Percentiles rank a stretch among this genome's conserved stretches.
These are phyloP conservation scores for Pterocles burchelli DNA, from an alignment of 2,113 vertebrate genomes.

Conservation along the genomic window DNA sequence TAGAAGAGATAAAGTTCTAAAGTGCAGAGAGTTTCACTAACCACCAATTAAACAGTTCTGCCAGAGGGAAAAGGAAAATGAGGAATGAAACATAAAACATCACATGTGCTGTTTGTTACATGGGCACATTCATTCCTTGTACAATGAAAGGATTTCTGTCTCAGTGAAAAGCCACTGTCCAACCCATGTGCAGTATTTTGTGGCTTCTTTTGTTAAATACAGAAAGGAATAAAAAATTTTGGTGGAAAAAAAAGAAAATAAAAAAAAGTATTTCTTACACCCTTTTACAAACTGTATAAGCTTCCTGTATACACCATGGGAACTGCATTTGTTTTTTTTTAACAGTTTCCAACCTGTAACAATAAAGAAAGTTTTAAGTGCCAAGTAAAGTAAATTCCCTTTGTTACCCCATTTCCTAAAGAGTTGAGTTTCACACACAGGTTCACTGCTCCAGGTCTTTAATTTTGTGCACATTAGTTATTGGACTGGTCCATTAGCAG, in stretches of 20 bases:
- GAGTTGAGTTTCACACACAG: neutral
- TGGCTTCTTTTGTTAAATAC: neutral
- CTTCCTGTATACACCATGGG: neutral
- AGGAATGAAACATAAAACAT: neutral
- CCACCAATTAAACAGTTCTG: constrained; percentile 5
- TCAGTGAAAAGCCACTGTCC: neutral
- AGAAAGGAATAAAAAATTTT: neutral
- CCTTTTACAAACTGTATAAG: neutral
- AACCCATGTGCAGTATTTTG: neutral
- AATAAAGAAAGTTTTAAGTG: neutral
- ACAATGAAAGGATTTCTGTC: neutral
- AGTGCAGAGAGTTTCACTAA: neutral
- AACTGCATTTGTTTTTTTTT: neutral
- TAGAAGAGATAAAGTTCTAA: neutral
- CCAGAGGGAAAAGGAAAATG: constrained; percentile 9
- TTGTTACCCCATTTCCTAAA: neutral
- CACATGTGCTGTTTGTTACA: neutral
- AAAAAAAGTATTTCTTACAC: neutral
- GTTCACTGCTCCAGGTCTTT: neutral
- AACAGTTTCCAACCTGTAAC: neutral
- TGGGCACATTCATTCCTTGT: neutral
- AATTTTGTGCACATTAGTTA: neutral
- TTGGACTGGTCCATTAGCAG: neutral
- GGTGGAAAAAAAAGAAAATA: accelerated
- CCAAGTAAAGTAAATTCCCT: neutral